phyloP scores from a whole-genome alignment of 2,888 invertebrate species.

The Campopleginae sp. region DNA sequence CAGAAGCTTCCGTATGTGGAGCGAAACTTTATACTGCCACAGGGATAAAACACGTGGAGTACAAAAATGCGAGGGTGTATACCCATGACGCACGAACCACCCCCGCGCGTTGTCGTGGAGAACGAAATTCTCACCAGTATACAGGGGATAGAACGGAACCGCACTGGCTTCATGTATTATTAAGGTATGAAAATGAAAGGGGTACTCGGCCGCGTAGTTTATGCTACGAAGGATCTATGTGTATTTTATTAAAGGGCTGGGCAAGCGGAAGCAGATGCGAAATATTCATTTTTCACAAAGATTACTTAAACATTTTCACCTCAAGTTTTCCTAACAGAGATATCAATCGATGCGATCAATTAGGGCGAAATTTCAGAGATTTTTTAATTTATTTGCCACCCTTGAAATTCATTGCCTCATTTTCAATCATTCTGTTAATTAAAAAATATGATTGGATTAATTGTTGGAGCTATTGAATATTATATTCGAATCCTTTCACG shows the following conservation, averaged over 20 bases:
- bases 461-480: too few relatives aligned
- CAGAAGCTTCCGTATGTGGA: constrained; percentile 20
- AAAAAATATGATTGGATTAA: too few relatives aligned
- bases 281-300: neutral
- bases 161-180: constrained; percentile 70
- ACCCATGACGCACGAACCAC: constrained; percentile 65
- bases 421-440: neutral
- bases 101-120: constrained; percentile 39
- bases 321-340: neutral
- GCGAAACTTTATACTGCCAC: constrained; percentile 50
- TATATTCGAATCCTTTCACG: too few relatives aligned
- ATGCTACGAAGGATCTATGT: neutral
- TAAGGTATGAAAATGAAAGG: constrained; percentile 65
- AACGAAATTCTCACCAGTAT: constrained; percentile 47
- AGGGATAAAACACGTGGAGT: constrained; percentile 67
- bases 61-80: constrained; percentile 69
- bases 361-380: too few relatives aligned
- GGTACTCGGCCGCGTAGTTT: constrained; percentile 16
- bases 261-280: neutral
- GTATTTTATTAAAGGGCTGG: neutral
- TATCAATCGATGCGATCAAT: neutral
- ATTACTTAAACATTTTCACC: neutral
- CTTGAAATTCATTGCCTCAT: neutral
- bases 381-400: neutral
- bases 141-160: constrained; percentile 39